Base-by-base conservation (phyloP, 2,113 vertebrate species). In the Heterocephalus glaber region DNA sequence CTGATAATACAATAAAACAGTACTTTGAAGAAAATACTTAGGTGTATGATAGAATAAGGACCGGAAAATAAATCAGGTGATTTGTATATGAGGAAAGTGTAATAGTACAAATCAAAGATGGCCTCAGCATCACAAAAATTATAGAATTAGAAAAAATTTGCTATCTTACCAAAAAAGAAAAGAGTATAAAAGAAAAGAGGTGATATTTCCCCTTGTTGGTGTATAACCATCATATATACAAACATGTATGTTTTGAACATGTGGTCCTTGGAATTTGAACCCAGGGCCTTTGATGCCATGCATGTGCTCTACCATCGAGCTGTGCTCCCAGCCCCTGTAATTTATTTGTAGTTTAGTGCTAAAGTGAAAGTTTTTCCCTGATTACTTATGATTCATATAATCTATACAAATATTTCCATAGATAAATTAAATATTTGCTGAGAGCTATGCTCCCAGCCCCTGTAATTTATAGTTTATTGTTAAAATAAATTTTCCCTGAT, bases 61-160 rank as follows among this genome's bases (percentile, higher is more conserved):
- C n/a, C 85, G 7, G 86, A 22, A 94, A 97, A 83, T 35, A 84
- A 65, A 58, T 86, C 19, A 82, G 16, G 22, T 95, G 35, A 56
- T 84, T 60, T 95, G 90, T 44, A 68, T 84, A 47, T 65, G 35
- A 84, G 16, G 33, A 87, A 92, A 86, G 41, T 93, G 0, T 76
- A 92, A n/a, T 56, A 77, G 47, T 72, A 35, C 54, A 76, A 91
- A 68, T 68, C 14, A 90, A 68, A 94, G 61, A 19, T 91, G 22
- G 83, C 28, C 17, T 16, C 35, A 0, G 88, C 9, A 41, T 70
- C 47, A 41, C 49, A 44, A 74, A 93, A 85, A 26, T n/a, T 84
- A 26, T 6, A 86, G 26, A 58, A 81, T 77, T 94, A 60, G 44
- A 20, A 54, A 52, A 65, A 52, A 49, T 74, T 72, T 86, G 38